A percentile compares a stretch with the other conserved stretches of the same genome.
These are phyloP conservation scores for Poeciliopsis gracilis DNA, from an alignment of 2,797 vertebrate genomes.

Conservation along the genomic window DNA sequence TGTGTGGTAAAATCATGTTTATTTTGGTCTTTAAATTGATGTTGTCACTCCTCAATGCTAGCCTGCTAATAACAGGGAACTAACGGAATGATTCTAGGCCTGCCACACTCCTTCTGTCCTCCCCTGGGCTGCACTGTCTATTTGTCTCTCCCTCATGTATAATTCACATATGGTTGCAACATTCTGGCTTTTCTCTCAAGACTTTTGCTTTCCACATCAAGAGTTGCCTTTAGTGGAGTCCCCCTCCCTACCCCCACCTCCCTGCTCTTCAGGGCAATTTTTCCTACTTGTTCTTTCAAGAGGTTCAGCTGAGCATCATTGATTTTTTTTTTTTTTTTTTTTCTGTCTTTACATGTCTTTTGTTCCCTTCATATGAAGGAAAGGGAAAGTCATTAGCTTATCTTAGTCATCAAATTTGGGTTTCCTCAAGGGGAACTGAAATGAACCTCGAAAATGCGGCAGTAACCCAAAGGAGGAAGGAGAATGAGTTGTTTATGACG, in stretches of 20 bases:
- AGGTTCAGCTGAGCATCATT: slow-evolving; percentile 37
- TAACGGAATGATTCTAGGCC: slow-evolving; percentile 23
- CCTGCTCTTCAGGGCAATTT: slow-evolving; percentile 24
- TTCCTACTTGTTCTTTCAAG: slow-evolving; percentile 41
- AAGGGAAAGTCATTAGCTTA: slow-evolving; percentile 28
- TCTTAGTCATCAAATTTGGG: slow-evolving; percentile 17
- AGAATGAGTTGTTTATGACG: slow-evolving; percentile 41
- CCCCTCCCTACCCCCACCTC: not conserved
- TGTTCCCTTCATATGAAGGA: slow-evolving; percentile 29
- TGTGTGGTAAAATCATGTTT: not conserved
- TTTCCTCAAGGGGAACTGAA: slow-evolving; percentile 35
- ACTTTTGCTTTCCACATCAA: slow-evolving; percentile 42
- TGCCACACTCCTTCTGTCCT: slow-evolving; percentile 31
- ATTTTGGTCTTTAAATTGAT: slow-evolving; percentile 1
- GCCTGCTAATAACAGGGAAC: slow-evolving; percentile 17
- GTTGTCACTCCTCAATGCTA: slow-evolving; percentile 16
- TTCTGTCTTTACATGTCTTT: slow-evolving; percentile 47
- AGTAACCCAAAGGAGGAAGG: slow-evolving; percentile 16
- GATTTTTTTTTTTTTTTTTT: slow-evolving; percentile 39
- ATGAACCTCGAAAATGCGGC: slow-evolving; percentile 31
- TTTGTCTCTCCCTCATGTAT: slow-evolving; percentile 64
- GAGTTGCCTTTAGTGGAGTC: slow-evolving; percentile 25
- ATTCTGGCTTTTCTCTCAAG: slow-evolving; percentile 48
- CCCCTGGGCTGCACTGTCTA: slow-evolving; percentile 45
- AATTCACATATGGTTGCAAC: slow-evolving; percentile 65